Base-by-base conservation (phyloP, 2,113 vertebrate genomes). In the Phainopepla nitens region DNA sequence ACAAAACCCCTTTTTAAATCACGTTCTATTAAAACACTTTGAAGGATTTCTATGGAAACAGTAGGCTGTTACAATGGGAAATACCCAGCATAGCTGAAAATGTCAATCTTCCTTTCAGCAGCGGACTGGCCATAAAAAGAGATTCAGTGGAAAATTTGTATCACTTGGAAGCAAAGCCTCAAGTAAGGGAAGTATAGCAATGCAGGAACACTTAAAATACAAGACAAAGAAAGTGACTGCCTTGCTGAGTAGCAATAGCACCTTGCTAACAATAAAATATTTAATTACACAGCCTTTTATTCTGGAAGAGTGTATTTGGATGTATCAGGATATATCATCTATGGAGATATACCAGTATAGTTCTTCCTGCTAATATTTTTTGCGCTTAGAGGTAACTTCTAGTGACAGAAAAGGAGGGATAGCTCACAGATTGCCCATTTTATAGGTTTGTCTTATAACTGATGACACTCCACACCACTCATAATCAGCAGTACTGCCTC, bases 11-110 rank as follows among this genome's bases (percentile, higher is more conserved):
- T 96, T 91, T 95, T 85, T 66, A 93, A 97, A 86, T 50, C 92
- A 50, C 10, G 20, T 84, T 93, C 79, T 90, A 86, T 87, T 84
- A 71, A 85, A 90, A 93, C 76, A 56, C 60, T 87, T 82, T 47
- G 76, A 93, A 86, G 86, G 70, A 97, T 96, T 96, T 96, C 95
- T 88, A 95, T 96, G 94, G 96, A 97, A 97, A 97, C 88, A 95
- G 72, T 64, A 95, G 41, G 81, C 75, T 93, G 69, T 93, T 93
- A 78, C 75, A 96, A 89, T 90, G 88, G 93, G 96, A 97, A 96
- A 96, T 95, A 92, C 71, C 72, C 79, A 89, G 82, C 89, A 75
- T 68, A 81, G 73, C 72, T 90, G 94, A 95, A 79, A 89, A 70
- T 47, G 68, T 86, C 57, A 96, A 33, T 95, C 78, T 78, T 79